phyloP scores from a whole-genome alignment of 2,797 vertebrate genomes.

The Coluber constrictor region DNA sequence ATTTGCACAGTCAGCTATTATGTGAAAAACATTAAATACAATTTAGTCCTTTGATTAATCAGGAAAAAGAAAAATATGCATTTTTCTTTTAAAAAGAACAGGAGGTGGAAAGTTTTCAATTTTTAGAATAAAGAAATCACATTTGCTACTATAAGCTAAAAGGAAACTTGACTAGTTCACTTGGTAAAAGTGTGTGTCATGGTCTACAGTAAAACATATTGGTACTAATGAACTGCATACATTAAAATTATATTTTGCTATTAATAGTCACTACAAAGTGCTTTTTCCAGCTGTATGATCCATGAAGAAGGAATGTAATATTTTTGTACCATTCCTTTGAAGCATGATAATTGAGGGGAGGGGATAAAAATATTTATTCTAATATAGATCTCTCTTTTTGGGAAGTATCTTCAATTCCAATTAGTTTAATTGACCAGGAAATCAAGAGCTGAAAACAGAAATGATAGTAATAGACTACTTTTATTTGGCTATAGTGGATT shows the following conservation, averaged over 20 bases:
- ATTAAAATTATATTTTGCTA: conserved; percentile 61
- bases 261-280: conserved; percentile 48
- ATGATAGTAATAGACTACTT: conserved; percentile 49
- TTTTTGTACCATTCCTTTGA: conserved; percentile 56
- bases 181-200: conserved; percentile 30
- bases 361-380: conserved; percentile 54
- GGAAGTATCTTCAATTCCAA: conserved; percentile 70
- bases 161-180: neutral
- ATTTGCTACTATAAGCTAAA: neutral
- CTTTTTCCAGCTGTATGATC: conserved; percentile 57
- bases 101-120: neutral
- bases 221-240: conserved; percentile 45
- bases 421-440: conserved; percentile 73
- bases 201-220: conserved; percentile 26
- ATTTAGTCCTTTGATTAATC: neutral
- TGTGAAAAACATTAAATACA: neutral
- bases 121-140: neutral
- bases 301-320: conserved; percentile 41
- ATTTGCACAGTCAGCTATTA: neutral
- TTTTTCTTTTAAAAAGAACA: neutral
- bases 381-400: conserved; percentile 62
- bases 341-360: neutral
- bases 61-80: neutral
- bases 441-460: conserved; percentile 57
- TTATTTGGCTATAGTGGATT: conserved; percentile 33